Evolutionary conservation across 2,888 invertebrate species (phyloP).

Genomic region (Rhogogaster chlorosoma): DNA sequence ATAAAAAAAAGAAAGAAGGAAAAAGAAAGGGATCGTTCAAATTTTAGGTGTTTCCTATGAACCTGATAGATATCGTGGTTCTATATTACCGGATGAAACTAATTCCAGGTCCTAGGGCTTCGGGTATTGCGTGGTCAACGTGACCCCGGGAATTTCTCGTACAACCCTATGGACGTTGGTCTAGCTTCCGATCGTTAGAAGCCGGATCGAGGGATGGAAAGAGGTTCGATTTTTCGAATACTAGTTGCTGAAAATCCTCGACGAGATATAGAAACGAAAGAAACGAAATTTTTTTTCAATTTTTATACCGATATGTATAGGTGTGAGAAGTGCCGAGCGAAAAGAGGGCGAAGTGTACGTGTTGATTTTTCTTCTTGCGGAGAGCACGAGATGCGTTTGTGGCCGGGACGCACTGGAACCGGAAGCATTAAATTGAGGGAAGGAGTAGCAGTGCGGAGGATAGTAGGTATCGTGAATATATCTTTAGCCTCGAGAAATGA

Average conservation of each 20-base stretch:
- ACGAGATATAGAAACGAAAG: not conserved
- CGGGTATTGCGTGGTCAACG: constrained; percentile 28
- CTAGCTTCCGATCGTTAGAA: constrained; percentile 37
- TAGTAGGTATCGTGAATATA: constrained; percentile 11
- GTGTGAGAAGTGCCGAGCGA: not conserved
- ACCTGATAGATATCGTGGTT: not conserved
- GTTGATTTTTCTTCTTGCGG: constrained; percentile 28
- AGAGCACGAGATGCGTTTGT: constrained; percentile 7
- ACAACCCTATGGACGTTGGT: constrained; percentile 8
- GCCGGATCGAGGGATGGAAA: not conserved
- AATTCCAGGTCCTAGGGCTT: constrained; percentile 24
- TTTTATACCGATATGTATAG: not conserved
- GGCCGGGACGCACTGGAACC: not conserved
- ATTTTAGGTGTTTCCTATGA: not conserved
- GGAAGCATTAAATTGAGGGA: constrained; percentile 45
- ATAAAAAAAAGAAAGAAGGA: not conserved
- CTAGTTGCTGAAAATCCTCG: not conserved
- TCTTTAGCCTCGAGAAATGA: constrained; percentile 28
- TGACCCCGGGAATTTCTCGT: constrained; percentile 1
- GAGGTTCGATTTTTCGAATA: not conserved
- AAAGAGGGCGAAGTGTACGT: not conserved
- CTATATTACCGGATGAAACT: constrained; percentile 12
- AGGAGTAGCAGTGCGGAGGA: constrained; percentile 8
- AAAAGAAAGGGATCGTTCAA: not conserved
- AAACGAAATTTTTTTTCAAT: not conserved